Evolutionary conservation across 2,797 vertebrate species (phyloP).

Genomic region (Pteropus rufus): DNA sequence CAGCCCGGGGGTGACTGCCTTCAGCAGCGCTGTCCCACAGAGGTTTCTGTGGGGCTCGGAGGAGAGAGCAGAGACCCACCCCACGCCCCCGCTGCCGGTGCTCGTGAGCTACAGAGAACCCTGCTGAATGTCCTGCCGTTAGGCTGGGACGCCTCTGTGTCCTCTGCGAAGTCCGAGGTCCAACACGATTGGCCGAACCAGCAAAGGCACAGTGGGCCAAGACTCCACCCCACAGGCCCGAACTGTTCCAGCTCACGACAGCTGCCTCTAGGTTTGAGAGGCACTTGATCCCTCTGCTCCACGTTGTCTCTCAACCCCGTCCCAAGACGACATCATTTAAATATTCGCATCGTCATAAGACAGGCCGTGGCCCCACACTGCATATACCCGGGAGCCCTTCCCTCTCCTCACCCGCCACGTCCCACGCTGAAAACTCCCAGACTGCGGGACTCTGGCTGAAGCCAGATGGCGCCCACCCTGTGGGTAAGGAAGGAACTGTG

Average conservation of each 20-base stretch:
- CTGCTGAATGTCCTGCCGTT: not conserved
- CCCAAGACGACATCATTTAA: not conserved
- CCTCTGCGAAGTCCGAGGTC: not conserved
- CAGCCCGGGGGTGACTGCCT: not conserved
- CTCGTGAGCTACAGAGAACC: not conserved
- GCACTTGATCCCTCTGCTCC: rapidly evolving
- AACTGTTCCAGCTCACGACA: rapidly evolving
- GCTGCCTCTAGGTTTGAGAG: not conserved
- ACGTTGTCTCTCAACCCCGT: not conserved
- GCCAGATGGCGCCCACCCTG: not conserved
- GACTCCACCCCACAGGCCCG: not conserved
- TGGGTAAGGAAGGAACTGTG: not conserved
- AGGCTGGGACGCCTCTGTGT: not conserved
- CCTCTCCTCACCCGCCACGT: not conserved
- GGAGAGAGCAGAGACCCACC: not conserved
- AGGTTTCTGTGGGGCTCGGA: not conserved
- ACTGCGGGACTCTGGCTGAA: not conserved
- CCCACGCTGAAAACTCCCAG: not conserved
- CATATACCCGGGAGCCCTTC: not conserved
- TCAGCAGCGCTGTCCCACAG: rapidly evolving
- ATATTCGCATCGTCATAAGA: not conserved
- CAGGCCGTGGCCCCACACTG: not conserved
- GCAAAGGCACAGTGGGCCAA: not conserved
- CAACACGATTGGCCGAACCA: rapidly evolving
- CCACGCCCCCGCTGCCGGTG: not conserved